A percentile compares a stretch with the other conserved stretches of the same genome.
Conservation (phyloP, 2,113 vertebrate genomes). For the Hemiscyllium ocellatum region DNA sequence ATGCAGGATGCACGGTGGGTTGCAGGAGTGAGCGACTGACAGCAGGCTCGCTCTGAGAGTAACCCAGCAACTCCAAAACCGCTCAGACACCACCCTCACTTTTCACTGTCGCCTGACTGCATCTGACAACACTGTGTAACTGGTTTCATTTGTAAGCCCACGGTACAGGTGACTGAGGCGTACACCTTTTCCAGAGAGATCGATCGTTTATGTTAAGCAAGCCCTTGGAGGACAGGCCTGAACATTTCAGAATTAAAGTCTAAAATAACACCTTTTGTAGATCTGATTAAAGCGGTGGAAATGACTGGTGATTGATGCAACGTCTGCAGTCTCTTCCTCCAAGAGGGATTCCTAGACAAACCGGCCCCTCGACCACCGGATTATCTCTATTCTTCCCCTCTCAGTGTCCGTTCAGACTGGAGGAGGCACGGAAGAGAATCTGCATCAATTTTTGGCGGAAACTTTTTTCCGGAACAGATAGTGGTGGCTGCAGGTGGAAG, state of each 20-base stretch:
- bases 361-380: neutral
- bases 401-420: neutral
- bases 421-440: neutral
- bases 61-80: neutral
- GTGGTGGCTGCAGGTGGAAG: neutral
- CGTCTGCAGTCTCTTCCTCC: neutral
- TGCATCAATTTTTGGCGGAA: neutral
- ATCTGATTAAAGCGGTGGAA: neutral
- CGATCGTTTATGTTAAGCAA: neutral
- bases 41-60: neutral
- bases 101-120: neutral
- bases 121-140: neutral
- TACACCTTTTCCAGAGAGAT: neutral
- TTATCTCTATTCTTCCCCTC: neutral
- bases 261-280: neutral
- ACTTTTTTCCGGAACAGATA: neutral
- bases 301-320: neutral
- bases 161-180: neutral
- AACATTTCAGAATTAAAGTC: neutral
- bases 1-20: too few species aligned
- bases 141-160: neutral
- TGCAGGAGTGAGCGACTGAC: neutral
- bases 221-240: too few species aligned
- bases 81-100: neutral
- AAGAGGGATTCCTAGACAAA: neutral